Evolutionary conservation across 2,888 invertebrate genomes (phyloP).

Genomic region (Hemithea aestivaria): DNA sequence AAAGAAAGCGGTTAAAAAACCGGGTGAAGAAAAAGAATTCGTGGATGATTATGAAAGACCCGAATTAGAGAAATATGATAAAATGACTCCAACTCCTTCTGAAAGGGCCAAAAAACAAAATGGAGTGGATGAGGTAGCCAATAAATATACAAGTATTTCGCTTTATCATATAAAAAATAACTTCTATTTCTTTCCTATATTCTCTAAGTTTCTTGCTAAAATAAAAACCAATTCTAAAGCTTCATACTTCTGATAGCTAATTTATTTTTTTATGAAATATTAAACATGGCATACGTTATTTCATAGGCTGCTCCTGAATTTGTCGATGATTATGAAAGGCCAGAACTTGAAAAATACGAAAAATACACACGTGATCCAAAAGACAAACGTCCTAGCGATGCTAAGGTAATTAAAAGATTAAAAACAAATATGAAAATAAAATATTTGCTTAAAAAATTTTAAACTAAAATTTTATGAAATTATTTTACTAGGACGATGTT

Average conservation of each 20-base stretch:
- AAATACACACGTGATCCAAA: slow-evolving; percentile 68
- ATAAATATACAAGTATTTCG: neutral
- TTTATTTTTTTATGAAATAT: slow-evolving; percentile 1
- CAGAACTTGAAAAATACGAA: slow-evolving; percentile 84
- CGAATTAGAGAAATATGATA: slow-evolving; percentile 84
- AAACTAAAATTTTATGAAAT: slow-evolving; percentile 4
- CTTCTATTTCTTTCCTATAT: neutral
- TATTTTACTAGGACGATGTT: slow-evolving; percentile 58
- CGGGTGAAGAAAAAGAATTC: slow-evolving; percentile 71
- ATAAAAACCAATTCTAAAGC: neutral
- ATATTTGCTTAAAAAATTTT: slow-evolving; percentile 1
- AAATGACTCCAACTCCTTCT: slow-evolving; percentile 64
- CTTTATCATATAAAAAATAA: neutral
- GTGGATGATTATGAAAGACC: slow-evolving; percentile 87
- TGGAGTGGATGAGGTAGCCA: slow-evolving; percentile 60
- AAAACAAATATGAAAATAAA: neutral
- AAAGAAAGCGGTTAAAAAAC: slow-evolving; percentile 61
- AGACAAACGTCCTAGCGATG: slow-evolving; percentile 63
- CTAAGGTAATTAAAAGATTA: slow-evolving; percentile 44
- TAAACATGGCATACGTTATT: slow-evolving; percentile 27
- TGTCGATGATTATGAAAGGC: slow-evolving; percentile 85
- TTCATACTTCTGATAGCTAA: neutral
- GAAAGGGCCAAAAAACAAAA: slow-evolving; percentile 69
- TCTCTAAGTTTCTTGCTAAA: neutral
- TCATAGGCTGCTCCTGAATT: slow-evolving; percentile 66